Percentiles rank a stretch among this genome's conserved stretches.
Evolutionary conservation across 2,888 invertebrate species (phyloP).

Genomic region (Tribolium freemani): DNA sequence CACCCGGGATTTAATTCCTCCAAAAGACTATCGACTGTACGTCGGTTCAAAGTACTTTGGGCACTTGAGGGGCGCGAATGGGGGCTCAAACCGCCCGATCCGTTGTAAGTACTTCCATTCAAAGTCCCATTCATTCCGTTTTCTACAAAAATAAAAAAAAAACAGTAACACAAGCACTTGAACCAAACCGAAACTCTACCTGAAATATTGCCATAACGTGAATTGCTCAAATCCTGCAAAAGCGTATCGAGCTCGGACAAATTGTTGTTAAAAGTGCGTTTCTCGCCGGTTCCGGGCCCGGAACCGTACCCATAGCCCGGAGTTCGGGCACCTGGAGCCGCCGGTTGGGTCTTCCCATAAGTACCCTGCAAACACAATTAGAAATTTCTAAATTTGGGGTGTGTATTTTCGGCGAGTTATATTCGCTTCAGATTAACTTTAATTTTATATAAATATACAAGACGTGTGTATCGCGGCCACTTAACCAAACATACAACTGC

Average conservation of each 20-base stretch:
- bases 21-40: constrained; percentile 89
- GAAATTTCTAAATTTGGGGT: not conserved
- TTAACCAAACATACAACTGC: constrained; percentile 24
- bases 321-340: constrained; percentile 54
- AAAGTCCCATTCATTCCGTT: constrained; percentile 62
- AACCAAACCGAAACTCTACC: constrained; percentile 43
- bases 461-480: constrained; percentile 11
- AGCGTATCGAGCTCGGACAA: constrained; percentile 92
- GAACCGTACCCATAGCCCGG: constrained; percentile 33
- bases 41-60: constrained; percentile 71
- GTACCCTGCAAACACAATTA: constrained; percentile 58
- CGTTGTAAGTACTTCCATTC: constrained; percentile 58
- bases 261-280: constrained; percentile 77
- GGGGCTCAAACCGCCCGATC: constrained; percentile 64
- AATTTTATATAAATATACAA: constrained; percentile 37
- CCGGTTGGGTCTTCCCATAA: constrained; percentile 64
- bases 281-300: constrained; percentile 59
- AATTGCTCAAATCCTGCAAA: constrained; percentile 91
- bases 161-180: not conserved
- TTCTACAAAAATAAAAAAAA: constrained; percentile 53
- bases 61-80: constrained; percentile 64
- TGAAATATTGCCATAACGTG: constrained; percentile 71
- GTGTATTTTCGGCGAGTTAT: constrained; percentile 31
- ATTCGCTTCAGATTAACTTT: constrained; percentile 22
- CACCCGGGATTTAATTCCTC: constrained; percentile 90